Conservation (phyloP, 2,113 vertebrate genomes). For the Hippocampus abdominalis region DNA sequence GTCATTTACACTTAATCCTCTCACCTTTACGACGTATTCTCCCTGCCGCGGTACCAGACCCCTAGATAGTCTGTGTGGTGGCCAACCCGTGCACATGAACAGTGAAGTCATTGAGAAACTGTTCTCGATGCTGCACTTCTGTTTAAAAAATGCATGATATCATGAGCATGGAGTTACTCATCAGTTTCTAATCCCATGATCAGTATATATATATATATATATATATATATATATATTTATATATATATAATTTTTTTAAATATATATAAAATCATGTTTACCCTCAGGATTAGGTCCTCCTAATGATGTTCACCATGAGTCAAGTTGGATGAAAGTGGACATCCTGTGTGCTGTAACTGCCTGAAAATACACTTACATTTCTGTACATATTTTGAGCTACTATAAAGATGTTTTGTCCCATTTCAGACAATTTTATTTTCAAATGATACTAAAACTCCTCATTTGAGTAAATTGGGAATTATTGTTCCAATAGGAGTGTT, state of each 20-base stretch:
- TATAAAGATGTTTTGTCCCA: no score
- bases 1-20: slow-evolving; percentile 58
- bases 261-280: background rate
- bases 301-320: slow-evolving; percentile 4
- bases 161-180: background rate
- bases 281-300: background rate
- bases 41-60: background rate
- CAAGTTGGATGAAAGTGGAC: slow-evolving; percentile 3
- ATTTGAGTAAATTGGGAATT: no score
- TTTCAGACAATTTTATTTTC: no score
- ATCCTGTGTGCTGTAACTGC: slow-evolving; percentile 1
- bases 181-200: background rate
- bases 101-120: background rate
- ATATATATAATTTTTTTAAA: no score
- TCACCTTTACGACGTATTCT: slow-evolving; percentile 42
- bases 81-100: background rate
- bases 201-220: no score
- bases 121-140: background rate
- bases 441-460: no score
- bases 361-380: background rate
- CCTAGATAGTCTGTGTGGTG: background rate
- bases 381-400: no score
- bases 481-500: no score
- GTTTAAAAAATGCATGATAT: background rate
- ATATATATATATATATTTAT: no score